Evolutionary conservation across 23 tunicate genomes (phyloP), one percentile per base, ranked within the genome.

Genomic region (Styela plicata): DNA sequence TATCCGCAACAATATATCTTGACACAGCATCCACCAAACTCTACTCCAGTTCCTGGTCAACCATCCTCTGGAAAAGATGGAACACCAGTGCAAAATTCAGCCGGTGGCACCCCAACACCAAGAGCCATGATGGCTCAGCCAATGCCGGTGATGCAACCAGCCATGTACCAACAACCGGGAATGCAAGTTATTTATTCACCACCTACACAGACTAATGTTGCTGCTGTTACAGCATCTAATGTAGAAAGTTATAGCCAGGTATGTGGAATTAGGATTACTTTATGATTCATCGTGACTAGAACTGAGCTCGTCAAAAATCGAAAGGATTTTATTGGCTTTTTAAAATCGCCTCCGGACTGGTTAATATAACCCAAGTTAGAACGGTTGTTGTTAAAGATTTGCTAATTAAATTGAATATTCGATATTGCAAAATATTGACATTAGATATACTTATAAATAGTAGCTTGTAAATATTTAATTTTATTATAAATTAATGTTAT

Each of bases 1-100:
- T 67, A 67, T 67, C 71, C 71, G n/a, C n/a, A n/a, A 67, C 71
- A 67, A 67, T 67, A 67, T 67, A 29, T 67, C n/a, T 67, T 67
- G 31, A 67, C 71, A 24, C 71, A 27, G 24, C 71, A 27, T 18
- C 71, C 71, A 18, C n/a, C 71, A 17, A 67, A 27, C 22, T 22
- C 71, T 13, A 44, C 57, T 5, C 57, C 57, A 5, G 57, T 13
- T 44, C 57, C 57, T 5, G 57, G 57, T 5, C 57, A 44, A 44
- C 13, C 57, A 44, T 13, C 57, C 13, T 7, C 57, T 44, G 13
- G 57, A 7, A 44, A 44, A 44, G 57, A 44, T 44, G 13, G 10
- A 7, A 44, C 57, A 44, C 7, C 57, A 44, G 10, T 44, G 13
- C 57, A 44, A 13, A 44, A 44, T 44, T 13, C 57, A 44, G 13